Percentiles rank a stretch among this genome's conserved stretches.
phyloP scores from a whole-genome alignment of 2,113 vertebrate genomes.

The Suricata suricatta region DNA sequence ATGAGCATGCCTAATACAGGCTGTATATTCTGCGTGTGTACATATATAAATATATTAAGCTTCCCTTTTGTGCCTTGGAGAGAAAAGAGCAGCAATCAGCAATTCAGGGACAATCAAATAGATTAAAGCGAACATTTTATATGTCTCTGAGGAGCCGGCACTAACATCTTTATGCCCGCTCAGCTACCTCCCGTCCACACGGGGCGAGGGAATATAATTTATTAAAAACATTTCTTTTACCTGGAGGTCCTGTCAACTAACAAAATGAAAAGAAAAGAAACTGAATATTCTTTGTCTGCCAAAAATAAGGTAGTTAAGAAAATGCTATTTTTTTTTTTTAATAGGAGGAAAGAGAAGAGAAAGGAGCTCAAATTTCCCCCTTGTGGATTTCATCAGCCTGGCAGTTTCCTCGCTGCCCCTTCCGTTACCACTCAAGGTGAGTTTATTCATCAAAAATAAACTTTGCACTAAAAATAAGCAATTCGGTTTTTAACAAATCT shows the following conservation, averaged over 20 bases:
- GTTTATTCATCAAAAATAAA: not conserved
- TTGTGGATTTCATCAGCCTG: not conserved
- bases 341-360: not conserved
- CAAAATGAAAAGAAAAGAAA: conserved; percentile 58
- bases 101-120: conserved; percentile 67
- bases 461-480: not conserved
- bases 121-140: conserved; percentile 68
- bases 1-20: not conserved
- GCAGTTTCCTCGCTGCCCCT: not conserved
- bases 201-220: conserved; percentile 66
- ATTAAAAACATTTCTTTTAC: conserved; percentile 80
- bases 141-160: conserved; percentile 43
- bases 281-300: not conserved
- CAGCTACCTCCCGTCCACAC: conserved; percentile 8
- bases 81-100: conserved; percentile 69
- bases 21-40: conserved; percentile 16
- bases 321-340: not conserved
- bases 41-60: conserved; percentile 65
- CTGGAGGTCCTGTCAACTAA: conserved; percentile 67
- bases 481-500: not conserved
- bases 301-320: conserved; percentile 27
- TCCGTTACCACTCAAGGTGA: not conserved
- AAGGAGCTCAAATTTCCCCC: not conserved
- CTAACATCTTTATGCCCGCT: conserved; percentile 70
- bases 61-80: conserved; percentile 60